Base-by-base conservation (phyloP, 1,140 invertebrate genomes). In the Trypoxylus dichotomus region DNA sequence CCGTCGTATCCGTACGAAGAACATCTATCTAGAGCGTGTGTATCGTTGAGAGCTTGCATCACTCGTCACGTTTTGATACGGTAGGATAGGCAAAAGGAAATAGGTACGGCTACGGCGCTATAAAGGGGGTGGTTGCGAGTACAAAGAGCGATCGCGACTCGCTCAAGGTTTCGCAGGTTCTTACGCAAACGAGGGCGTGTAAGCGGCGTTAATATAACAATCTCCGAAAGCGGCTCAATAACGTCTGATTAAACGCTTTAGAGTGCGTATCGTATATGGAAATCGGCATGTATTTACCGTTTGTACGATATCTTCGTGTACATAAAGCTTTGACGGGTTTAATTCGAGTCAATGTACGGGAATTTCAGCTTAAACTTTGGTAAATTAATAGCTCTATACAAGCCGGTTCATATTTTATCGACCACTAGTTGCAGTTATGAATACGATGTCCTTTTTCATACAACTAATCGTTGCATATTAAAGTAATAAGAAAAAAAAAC, bases 211-310 rank as follows among this genome's bases (percentile, higher is more conserved):
- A 68, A 68, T 68, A 68, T 68, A 68, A 68, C 60, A 29, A 68
- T 25, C 60, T 25, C 60, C 10, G 60, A 29, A 68, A 68, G 60
- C 60, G 15, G 60, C 27, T 68, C 60, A 27, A 68, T 68, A 68
- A 68, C 60, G 60, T 68, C 13, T 68, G 60, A 68, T 68, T 68
- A 68, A 68, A 11, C 32, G 32, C 32, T 37, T 37, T 37, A 8
- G 10, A 37, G 10, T 37, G 32, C n/a, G n/a, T n/a, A n/a, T n/a
- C n/a, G n/a, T n/a, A n/a, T n/a, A n/a, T n/a, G n/a, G n/a, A n/a
- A n/a, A n/a, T n/a, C n/a, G n/a, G n/a, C n/a, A n/a, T n/a, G n/a
- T n/a, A n/a, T n/a, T n/a, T n/a, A n/a, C n/a, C n/a, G n/a, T n/a
- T n/a, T n/a, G n/a, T n/a, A n/a, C n/a, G n/a, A n/a, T n/a, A n/a